Evolutionary conservation across 2,888 invertebrate species (phyloP), one percentile per base, ranked within the genome.

Genomic region (Bruchidius siliquastri): DNA sequence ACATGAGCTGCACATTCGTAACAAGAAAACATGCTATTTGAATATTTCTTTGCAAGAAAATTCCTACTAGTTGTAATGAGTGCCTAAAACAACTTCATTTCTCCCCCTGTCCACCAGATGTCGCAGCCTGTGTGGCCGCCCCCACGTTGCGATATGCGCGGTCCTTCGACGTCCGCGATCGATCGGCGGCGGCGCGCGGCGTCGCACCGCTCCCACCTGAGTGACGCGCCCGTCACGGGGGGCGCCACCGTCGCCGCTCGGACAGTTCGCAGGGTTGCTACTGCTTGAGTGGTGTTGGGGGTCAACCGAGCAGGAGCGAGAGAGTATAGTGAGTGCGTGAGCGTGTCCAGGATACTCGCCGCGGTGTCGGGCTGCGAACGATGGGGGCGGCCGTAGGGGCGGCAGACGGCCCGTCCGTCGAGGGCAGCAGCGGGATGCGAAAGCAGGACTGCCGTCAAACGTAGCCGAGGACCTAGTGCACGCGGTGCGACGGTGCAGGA

Each of bases 341-440:
- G 86, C 89, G 66, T 87, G 84, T 84, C 84, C 82, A 82, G 83
- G 82, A 84, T 82, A 83, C 83, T 82, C 80, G 84, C 83, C 82
- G 84, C 84, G 84, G 70, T 82, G 26, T 21, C 26, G 49, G 8
- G 70, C 22, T n/a, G 70, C 22, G 70, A 70, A 21, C 81, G 82
- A 49, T 49, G 49, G 49, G 49, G 49, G 49, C 49, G 49, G 49
- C 49, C n/a, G n/a, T n/a, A n/a, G n/a, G 8, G 26, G 26, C 26
- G 26, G n/a, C n/a, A 30, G 30, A 49, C 21, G 21, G 21, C 69
- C 21, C 69, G 73, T 70, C 83, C 84, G 84, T 82, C 83, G 49
- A 1, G 49, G 49, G 49, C 49, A 13, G 49, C 49, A 49, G 49
- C 49, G 10, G 49, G 83, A 84, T 83, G 81, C 82, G 85, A 80